Conservation (phyloP, 2,797 vertebrate species). For the Crypturellus tataupa region DNA sequence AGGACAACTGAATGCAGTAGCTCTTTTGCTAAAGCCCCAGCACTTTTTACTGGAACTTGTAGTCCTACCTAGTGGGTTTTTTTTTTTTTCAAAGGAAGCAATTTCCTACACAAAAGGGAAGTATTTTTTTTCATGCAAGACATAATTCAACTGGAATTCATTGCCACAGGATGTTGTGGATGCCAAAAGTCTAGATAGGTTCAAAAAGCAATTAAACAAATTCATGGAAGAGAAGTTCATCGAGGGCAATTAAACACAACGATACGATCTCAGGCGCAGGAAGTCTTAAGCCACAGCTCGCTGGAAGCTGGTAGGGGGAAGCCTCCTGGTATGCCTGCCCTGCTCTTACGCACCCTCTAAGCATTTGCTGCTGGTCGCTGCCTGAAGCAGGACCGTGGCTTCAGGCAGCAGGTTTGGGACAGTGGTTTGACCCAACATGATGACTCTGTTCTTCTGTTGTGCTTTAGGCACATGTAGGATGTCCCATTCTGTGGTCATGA, state of each 20-base stretch:
- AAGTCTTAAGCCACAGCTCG: slow-evolving; percentile 68
- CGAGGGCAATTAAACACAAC: slow-evolving; percentile 68
- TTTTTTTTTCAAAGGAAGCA: slow-evolving; percentile 58
- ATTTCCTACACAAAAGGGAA: slow-evolving; percentile 72
- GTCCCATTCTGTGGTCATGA: not conserved
- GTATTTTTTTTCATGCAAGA: slow-evolving; percentile 60
- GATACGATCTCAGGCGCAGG: slow-evolving; percentile 74
- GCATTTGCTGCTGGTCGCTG: not conserved
- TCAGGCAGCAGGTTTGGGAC: too few species aligned
- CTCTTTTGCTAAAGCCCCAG: not conserved
- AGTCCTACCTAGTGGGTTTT: not conserved
- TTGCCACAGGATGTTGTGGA: slow-evolving; percentile 76
- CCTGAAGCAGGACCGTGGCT: not conserved
- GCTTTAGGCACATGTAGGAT: not conserved
- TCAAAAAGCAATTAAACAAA: slow-evolving; percentile 74
- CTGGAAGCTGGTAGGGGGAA: slow-evolving; percentile 59
- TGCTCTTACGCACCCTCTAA: not conserved
- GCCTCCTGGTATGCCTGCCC: slow-evolving; percentile 11
- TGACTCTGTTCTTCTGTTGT: not conserved
- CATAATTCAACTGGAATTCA: slow-evolving; percentile 75
- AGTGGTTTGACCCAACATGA: not conserved
- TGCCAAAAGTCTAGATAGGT: slow-evolving; percentile 69
- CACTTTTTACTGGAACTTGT: not conserved
- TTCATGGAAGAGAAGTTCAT: slow-evolving; percentile 73
- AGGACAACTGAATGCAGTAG: not conserved